Evolutionary conservation across 2,888 invertebrate genomes (phyloP), one percentile per base, ranked within the genome.

Genomic region (Fragum whitleyi): DNA sequence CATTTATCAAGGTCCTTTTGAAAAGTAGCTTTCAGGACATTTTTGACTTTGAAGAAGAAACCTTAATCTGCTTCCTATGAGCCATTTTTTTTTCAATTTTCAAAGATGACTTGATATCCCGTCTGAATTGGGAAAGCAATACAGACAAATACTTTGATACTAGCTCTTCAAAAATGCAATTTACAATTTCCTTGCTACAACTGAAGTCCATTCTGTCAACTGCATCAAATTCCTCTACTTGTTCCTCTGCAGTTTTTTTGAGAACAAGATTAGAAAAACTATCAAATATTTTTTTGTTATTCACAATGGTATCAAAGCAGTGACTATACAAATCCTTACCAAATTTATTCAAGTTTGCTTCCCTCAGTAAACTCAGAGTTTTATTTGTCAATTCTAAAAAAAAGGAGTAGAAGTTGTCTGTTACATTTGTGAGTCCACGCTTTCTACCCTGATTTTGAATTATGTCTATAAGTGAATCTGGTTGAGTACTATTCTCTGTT

Each of bases 11-110:
- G n/a, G n/a, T 39, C 39, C 14, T 39, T 39, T 39, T 39, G 39
- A 14, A 6, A 14, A 6, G 14, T 6, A 39, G 39, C 39, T 14
- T 39, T 39, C 39, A 6, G 39, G 14, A 9, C 14, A 19, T 39
- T 39, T 67, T 67, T 39, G 36, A n/a, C 26, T 36, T 67, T 9
- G 19, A 19, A 14, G 67, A 67, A 36, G 73, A 74, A 0, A 76
- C 39, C 62, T 76, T 75, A n/a, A 76, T 61, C 26, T 76, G 76
- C 32, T 76, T 76, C 32, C 76, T 59, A 53, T 76, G 76, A 21
- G 76, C 76, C 76, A 76, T 76, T 62, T 39, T 76, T 51, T 76
- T 51, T 76, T 47, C 23, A 76, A 39, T 39, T 14, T 39, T 39
- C 21, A 32, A 28, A 11, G 69, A 19, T n/a, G 69, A 76, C 53